A percentile compares a stretch with the other conserved stretches of the same genome.
Conservation (phyloP, 2,888 invertebrate species). For the Drosophila picticornis region DNA sequence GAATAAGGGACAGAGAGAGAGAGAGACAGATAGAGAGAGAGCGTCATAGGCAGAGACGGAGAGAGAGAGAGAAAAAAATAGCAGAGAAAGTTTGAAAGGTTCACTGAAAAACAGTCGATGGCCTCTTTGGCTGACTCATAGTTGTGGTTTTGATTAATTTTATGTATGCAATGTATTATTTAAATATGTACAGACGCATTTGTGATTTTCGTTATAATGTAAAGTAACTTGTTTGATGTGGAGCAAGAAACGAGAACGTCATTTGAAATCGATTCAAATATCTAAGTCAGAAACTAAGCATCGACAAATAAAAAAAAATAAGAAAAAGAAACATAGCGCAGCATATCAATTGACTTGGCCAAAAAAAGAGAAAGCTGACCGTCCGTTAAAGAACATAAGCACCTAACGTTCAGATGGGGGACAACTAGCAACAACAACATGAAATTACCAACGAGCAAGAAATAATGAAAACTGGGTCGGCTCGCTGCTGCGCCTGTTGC, state of each 20-base stretch:
- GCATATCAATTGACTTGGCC: slow-evolving; percentile 74
- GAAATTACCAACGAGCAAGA: slow-evolving; percentile 51
- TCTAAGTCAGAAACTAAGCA: slow-evolving; percentile 35
- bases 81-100: slow-evolving; percentile 31
- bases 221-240: slow-evolving; percentile 29
- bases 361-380: slow-evolving; percentile 73
- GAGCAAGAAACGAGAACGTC: slow-evolving; percentile 46
- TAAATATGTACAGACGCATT: background rate
- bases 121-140: slow-evolving; percentile 36
- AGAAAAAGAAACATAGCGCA: slow-evolving; percentile 54
- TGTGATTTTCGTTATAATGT: slow-evolving; percentile 8
- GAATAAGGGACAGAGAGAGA: slow-evolving; percentile 15
- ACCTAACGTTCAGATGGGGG: slow-evolving; percentile 61
- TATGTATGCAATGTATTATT: slow-evolving; percentile 7
- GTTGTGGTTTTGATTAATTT: slow-evolving; percentile 17
- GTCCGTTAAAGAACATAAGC: slow-evolving; percentile 71
- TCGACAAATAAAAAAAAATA: slow-evolving; percentile 21
- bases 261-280: slow-evolving; percentile 34
- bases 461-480: slow-evolving; percentile 79
- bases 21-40: background rate
- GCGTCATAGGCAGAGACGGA: background rate
- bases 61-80: slow-evolving; percentile 5
- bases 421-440: slow-evolving; percentile 42
- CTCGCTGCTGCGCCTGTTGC: slow-evolving; percentile 31
- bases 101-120: slow-evolving; percentile 29